Percentiles rank a stretch among this genome's conserved stretches.
Conservation (phyloP, 2,888 invertebrate genomes). For the Acleris literana region DNA sequence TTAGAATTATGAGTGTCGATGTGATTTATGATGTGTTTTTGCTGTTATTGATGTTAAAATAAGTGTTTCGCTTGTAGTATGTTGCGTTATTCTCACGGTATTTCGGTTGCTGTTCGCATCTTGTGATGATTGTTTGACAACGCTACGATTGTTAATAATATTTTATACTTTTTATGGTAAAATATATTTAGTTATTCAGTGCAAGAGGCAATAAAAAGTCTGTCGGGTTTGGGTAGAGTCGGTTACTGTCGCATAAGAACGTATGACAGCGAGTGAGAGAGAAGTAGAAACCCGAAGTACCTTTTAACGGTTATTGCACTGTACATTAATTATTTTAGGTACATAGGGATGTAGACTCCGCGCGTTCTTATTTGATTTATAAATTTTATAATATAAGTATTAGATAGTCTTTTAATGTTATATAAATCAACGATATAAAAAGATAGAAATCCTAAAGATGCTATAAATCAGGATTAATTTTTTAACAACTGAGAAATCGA, state of each 20-base stretch:
- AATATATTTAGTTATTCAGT: conserved; percentile 16
- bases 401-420: not conserved
- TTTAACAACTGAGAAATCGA: not conserved
- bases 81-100: not conserved
- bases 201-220: not conserved
- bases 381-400: not conserved
- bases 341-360: conserved; percentile 15
- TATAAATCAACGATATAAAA: not conserved
- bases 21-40: conserved; percentile 49
- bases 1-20: conserved; percentile 44
- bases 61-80: conserved; percentile 20
- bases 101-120: conserved; percentile 6
- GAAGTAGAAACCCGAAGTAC: too few relatives aligned
- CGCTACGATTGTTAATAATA: conserved; percentile 22
- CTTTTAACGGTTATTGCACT: too few relatives aligned
- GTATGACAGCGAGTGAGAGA: too few relatives aligned
- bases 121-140: conserved; percentile 22
- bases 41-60: conserved; percentile 21
- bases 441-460: not conserved
- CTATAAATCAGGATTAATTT: not conserved
- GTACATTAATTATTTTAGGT: conserved; percentile 11
- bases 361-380: not conserved
- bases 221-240: too few relatives aligned
- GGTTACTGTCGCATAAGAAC: too few relatives aligned
- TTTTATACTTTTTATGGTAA: conserved; percentile 28